Evolutionary conservation across 2,797 vertebrate genomes (phyloP).

Genomic region (Dromococcyx pavoninus): DNA sequence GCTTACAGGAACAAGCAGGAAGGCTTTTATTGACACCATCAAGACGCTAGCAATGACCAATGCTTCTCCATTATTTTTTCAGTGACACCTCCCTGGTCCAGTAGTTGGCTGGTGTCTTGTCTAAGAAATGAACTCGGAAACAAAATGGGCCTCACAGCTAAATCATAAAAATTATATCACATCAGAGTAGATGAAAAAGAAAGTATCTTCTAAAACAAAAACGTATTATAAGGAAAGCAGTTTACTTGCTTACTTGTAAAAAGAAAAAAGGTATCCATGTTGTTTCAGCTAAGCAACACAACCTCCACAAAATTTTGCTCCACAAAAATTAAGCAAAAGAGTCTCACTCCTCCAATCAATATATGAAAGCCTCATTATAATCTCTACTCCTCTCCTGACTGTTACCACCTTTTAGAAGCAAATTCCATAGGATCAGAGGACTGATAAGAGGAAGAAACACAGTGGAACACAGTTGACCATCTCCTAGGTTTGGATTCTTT

Average conservation of each 20-base stretch:
- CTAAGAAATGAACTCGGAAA: not conserved
- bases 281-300: not conserved
- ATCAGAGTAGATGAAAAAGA: not conserved
- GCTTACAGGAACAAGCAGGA: not conserved
- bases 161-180: not conserved
- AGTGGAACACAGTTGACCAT: not conserved
- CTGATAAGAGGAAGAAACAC: not conserved
- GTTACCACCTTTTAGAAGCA: conserved; percentile 35
- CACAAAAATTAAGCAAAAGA: not conserved
- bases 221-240: not conserved
- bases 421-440: conserved; percentile 51
- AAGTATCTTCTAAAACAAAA: not conserved
- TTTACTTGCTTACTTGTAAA: not conserved
- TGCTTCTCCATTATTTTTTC: not conserved
- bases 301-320: not conserved
- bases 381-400: conserved; percentile 6
- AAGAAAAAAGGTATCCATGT: not conserved
- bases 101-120: not conserved
- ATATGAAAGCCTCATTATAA: not conserved
- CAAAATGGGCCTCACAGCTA: not conserved
- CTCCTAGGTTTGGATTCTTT: not conserved
- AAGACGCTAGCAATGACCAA: not conserved
- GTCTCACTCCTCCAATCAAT: not conserved
- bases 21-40: not conserved
- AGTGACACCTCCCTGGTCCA: not conserved